phyloP scores from a whole-genome alignment of 2,888 invertebrate species.

The Sympetrum striolatum region DNA sequence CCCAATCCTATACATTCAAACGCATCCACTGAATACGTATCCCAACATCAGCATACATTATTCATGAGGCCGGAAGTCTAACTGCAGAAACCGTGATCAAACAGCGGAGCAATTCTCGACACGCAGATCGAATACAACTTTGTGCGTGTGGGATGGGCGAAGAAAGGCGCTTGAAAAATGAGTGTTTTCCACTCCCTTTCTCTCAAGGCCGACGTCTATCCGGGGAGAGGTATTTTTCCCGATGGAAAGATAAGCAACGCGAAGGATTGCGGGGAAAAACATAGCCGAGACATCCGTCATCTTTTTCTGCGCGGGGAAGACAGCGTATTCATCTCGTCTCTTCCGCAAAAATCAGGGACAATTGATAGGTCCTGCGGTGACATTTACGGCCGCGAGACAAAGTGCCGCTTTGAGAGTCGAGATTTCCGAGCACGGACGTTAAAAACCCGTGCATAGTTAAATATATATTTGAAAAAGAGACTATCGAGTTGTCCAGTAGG shows the following conservation, averaged over 20 bases:
- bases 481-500: no score
- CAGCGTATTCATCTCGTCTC: no score
- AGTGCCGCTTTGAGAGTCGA: no score
- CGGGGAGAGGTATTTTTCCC: background rate
- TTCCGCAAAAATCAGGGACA: no score
- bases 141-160: background rate
- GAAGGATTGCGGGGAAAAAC: background rate
- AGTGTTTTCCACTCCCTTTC: background rate
- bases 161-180: background rate
- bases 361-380: no score
- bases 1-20: background rate
- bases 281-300: no score
- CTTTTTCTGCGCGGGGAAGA: no score
- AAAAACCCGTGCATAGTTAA: no score
- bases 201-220: background rate
- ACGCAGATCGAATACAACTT: slow-evolving; percentile 30
- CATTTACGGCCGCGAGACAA: no score
- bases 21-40: slow-evolving; percentile 32
- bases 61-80: slow-evolving; percentile 37
- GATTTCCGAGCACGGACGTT: no score
- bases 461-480: no score
- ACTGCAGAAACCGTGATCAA: slow-evolving; percentile 39
- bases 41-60: slow-evolving; percentile 16
- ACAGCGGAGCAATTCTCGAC: slow-evolving; percentile 23
- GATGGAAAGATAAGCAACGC: background rate